Conservation (phyloP, 2,797 vertebrate genomes). For the Scomberomorus guttatus region DNA sequence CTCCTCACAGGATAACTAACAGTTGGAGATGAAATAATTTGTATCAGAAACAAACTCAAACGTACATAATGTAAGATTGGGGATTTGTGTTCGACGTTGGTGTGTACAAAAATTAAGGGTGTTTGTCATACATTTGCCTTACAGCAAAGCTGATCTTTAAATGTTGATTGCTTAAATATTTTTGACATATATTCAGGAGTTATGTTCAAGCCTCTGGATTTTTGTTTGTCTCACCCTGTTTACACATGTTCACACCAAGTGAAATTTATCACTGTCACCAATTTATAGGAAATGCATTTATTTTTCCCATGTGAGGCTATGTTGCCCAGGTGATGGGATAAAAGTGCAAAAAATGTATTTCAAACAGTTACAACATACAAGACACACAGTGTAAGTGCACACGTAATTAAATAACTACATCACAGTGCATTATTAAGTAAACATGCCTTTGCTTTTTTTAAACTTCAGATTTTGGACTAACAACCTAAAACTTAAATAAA, state of each 20-base stretch:
- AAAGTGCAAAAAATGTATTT: neutral
- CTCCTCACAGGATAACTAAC: constrained; percentile 12
- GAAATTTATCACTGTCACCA: neutral
- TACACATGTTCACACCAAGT: neutral
- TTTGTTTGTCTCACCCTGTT: constrained; percentile 10
- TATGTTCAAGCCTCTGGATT: constrained; percentile 1
- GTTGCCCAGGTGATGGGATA: neutral
- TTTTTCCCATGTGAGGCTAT: neutral
- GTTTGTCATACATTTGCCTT: constrained; percentile 47
- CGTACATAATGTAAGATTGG: neutral
- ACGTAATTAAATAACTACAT: neutral
- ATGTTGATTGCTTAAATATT: constrained; percentile 29
- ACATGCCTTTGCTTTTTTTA: neutral
- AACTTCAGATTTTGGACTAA: constrained; percentile 19
- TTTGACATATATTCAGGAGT: constrained; percentile 41
- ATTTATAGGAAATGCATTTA: neutral
- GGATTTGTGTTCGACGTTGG: neutral
- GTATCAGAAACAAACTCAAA: neutral
- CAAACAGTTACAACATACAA: neutral
- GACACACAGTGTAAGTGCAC: neutral
- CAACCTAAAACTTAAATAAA: neutral
- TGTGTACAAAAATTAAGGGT: constrained; percentile 12
- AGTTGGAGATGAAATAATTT: constrained; percentile 24
- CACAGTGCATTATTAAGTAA: constrained; percentile 14
- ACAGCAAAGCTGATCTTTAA: constrained; percentile 17